Evolutionary conservation across 2,888 invertebrate species (phyloP).

Genomic region (Entomobrya multifasciata): DNA sequence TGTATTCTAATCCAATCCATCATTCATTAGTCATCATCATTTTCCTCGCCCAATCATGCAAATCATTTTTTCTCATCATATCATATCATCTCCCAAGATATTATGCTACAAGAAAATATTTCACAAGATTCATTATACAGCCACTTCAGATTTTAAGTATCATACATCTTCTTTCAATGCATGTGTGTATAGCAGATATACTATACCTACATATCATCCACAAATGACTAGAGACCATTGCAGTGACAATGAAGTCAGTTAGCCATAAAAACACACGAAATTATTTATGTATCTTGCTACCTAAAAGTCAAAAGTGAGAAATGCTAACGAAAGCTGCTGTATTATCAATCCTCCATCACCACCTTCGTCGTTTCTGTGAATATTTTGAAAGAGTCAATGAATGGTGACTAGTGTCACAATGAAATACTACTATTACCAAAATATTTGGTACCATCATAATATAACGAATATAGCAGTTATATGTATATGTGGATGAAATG

Average conservation of each 20-base stretch:
- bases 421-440: not conserved
- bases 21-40: conserved; percentile 65
- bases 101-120: not conserved
- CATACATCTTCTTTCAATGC: not conserved
- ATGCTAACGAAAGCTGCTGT: conserved; percentile 55
- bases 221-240: not conserved
- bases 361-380: not conserved
- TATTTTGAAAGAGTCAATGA: conserved; percentile 29
- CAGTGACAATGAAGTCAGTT: conserved; percentile 9
- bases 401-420: not conserved
- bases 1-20: conserved; percentile 59
- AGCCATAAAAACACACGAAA: conserved; percentile 20
- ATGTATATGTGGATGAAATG: not conserved
- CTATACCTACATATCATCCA: not conserved
- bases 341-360: conserved; percentile 8
- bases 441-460: not conserved
- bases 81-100: conserved; percentile 14
- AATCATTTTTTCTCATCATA: conserved; percentile 47
- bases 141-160: not conserved
- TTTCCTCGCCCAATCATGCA: not conserved
- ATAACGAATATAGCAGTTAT: not conserved
- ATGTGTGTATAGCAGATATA: no score
- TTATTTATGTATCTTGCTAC: not conserved
- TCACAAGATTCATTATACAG: conserved; percentile 1
- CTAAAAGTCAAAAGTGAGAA: conserved; percentile 45